phyloP scores from a whole-genome alignment of 2,113 vertebrate species.

The Megalops atlanticus region DNA sequence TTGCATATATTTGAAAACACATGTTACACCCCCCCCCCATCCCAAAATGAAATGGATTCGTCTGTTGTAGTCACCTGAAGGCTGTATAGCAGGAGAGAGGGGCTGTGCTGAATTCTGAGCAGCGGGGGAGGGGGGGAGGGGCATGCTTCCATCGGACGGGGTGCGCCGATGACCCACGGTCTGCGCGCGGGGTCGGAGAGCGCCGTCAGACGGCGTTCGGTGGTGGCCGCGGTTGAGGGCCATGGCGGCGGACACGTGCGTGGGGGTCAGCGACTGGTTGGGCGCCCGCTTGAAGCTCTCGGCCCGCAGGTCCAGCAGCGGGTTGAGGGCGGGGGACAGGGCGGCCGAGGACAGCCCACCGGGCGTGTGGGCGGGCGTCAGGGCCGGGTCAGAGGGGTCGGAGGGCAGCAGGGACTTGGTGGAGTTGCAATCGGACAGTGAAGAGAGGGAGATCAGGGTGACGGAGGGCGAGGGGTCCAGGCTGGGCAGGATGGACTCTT shows the following conservation, averaged over 20 bases:
- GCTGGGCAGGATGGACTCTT: slow-evolving; percentile 59
- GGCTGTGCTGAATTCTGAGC: slow-evolving; percentile 30
- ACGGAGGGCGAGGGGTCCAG: slow-evolving; percentile 74
- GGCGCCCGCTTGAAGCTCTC: slow-evolving; percentile 89
- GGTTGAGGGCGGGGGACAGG: slow-evolving; percentile 65
- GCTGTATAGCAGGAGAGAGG: slow-evolving; percentile 14
- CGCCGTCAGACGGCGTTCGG: slow-evolving; percentile 82
- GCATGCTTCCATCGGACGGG: slow-evolving; percentile 74
- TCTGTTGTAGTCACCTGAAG: slow-evolving; percentile 64
- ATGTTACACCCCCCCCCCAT: no score
- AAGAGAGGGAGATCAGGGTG: slow-evolving; percentile 86
- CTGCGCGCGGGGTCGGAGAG: slow-evolving; percentile 73
- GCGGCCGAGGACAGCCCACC: slow-evolving; percentile 39
- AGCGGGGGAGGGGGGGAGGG: slow-evolving; percentile 56
- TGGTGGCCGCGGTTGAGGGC: slow-evolving; percentile 75
- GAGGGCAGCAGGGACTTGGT: slow-evolving; percentile 85
- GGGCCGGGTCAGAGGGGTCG: slow-evolving; percentile 72
- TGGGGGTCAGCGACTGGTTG: slow-evolving; percentile 86
- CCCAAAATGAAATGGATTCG: no score
- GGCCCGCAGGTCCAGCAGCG: slow-evolving; percentile 80
- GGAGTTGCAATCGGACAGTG: slow-evolving; percentile 88
- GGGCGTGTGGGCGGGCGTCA: slow-evolving; percentile 55
- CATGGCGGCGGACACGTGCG: slow-evolving; percentile 77
- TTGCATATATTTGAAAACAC: no score
- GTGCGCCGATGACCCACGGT: slow-evolving; percentile 69